Base-by-base conservation (phyloP, 2,113 vertebrate species). In the Microcebus tavaratra region DNA sequence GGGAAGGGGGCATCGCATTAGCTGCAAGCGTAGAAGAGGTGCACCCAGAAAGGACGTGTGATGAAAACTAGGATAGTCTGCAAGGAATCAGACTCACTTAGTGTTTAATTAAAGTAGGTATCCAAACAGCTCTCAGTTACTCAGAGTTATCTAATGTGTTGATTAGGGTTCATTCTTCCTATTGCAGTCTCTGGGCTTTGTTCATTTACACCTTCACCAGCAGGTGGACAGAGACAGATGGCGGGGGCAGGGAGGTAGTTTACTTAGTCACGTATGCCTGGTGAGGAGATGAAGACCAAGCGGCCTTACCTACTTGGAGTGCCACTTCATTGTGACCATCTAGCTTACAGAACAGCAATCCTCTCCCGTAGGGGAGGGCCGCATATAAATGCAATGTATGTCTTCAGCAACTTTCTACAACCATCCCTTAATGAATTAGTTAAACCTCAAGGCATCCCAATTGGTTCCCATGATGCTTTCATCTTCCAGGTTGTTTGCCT, bases 401-500 rank as follows among this genome's bases (percentile, higher is more conserved):
- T 86, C 80, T 68, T 76, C 4, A 5, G 70, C 53, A 90, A 93
- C 86, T 85, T 94, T 78, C 82, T 91, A 29, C 68, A 95, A 23
- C 45, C 36, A 85, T 55, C 21, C 39, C 70, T 94, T 87, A 90
- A 89, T 88, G 80, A 97, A 95, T 94, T 91, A 95, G 91, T 91
- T 85, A 95, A 87, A 86, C 83, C 84, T 76, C 68, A 93, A 36
- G 65, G 82, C 57, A 53, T 88, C 96, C 80, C 95, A 76, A 93
- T 84, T 80, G 80, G 68, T 83, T 88, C 75, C 76, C 88, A 4
- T 13, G 59, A 95, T 76, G 34, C 20, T 96, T 87, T 97, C 78
- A 91, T 94, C 89, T 97, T 82, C 45, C 70, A 93, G 73, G 82
- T 96, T 86, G 67, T 96, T 93, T 89, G 89, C 88, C 94, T 98